Base-by-base conservation (phyloP, 2,113 vertebrate species). In the Pteropus alecto region DNA sequence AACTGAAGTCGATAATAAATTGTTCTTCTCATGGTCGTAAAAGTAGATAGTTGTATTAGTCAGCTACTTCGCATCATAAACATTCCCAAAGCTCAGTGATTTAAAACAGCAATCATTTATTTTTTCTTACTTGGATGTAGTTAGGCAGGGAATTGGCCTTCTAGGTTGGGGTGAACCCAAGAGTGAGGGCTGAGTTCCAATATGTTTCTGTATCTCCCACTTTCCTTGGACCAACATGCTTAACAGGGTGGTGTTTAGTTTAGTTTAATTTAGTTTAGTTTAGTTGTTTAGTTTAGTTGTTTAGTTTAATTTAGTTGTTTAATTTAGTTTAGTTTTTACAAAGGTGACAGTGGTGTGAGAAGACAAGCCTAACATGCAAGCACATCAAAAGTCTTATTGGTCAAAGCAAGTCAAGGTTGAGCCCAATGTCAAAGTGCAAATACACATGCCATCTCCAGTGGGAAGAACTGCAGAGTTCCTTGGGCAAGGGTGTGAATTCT, bases 391-490 rank as follows among this genome's bases (percentile, higher is more conserved):
- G 1, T 0, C 5, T 16, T 90, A 3, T 70, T 63, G 48, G 4
- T n/a, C 71, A 74, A 76, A 78, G 48, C 10, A 38, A 88, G 58
- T 76, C 54, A 33, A 30, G 38, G 28, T 56, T 88, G 33, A 85
- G 3, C 8, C 4, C 13, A 14, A 5, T 7, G 16, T 92, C 28
- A 51, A 74, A 26, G 6, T 16, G 8, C 9, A 93, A 46, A 16
- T 28, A 7, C 6, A 15, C 2, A 3, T 14, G 19, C 7, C 1
- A 0, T n/a, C n/a, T 48, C 7, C 19, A 26, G 7, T 33, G 9
- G 15, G 6, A 93, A 35, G 28, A 77, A 35, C 0, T 48, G 2
- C 5, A 16, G 3, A 10, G 15, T 38, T 61, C 26, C 18, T 11
- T 2, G 9, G 28, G 15, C 68, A 26, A 71, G 13, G 11, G 15